These are phyloP conservation scores for Podarcis raffonei DNA, from an alignment of 2,113 vertebrate species.

Conservation along the genomic window DNA sequence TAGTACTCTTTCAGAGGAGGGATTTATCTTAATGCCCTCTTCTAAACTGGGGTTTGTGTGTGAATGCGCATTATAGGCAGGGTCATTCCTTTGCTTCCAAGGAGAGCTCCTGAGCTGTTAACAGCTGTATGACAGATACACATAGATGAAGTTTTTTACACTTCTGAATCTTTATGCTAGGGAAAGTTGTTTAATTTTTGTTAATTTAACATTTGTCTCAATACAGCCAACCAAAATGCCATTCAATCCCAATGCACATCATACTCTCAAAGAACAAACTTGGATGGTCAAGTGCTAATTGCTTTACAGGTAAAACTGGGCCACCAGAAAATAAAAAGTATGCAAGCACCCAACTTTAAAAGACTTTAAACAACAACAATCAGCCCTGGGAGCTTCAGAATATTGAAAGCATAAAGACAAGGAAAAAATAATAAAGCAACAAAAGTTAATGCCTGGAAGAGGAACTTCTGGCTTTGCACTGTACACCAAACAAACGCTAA, in stretches of 20 bases:
- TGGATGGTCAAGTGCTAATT: neutral
- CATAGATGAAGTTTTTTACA: too few species aligned
- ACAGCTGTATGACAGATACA: too few species aligned
- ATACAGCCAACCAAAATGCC: too few species aligned
- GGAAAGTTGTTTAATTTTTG: too few species aligned
- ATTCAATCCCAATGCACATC: too few species aligned
- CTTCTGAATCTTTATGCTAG: too few species aligned
- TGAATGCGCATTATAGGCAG: too few species aligned
- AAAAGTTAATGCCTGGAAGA: neutral
- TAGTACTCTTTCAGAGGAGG: neutral
- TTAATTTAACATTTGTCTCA: too few species aligned
- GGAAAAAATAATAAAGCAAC: neutral
- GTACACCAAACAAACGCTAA: neutral
- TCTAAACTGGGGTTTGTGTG: too few species aligned
- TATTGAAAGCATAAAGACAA: neutral
- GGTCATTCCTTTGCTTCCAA: too few species aligned
- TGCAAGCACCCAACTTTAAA: neutral
- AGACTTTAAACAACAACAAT: neutral
- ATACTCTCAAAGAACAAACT: neutral
- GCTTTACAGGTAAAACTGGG: neutral
- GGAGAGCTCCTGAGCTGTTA: too few species aligned
- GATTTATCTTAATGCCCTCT: too few species aligned
- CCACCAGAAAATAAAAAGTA: neutral
- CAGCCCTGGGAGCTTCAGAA: neutral
- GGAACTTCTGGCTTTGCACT: neutral